phyloP scores from a whole-genome alignment of 2,797 vertebrate species.

The Babyrousa celebensis region DNA sequence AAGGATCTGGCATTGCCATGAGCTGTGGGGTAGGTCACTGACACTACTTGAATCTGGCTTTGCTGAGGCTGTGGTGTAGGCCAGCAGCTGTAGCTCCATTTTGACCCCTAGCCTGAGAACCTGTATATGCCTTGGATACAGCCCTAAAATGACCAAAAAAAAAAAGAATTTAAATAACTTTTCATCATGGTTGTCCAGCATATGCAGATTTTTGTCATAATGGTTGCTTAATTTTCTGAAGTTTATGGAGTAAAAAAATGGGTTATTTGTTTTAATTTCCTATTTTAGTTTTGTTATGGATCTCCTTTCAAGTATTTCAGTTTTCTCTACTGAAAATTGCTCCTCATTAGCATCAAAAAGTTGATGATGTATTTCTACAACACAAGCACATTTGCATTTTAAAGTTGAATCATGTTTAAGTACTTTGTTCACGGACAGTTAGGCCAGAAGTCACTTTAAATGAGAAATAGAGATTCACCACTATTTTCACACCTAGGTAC shows the following conservation, averaged over 20 bases:
- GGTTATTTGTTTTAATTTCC: conserved; percentile 59
- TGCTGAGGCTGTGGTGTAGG: too few species aligned
- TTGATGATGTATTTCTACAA: neutral
- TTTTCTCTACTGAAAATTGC: conserved; percentile 6
- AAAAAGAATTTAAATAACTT: neutral
- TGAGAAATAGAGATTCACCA: conserved; percentile 6
- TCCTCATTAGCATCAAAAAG: neutral
- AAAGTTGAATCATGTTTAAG: conserved; percentile 24
- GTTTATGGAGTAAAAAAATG: conserved; percentile 1
- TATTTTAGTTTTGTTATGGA: neutral
- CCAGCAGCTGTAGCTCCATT: too few species aligned
- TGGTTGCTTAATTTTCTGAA: neutral
- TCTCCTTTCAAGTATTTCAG: conserved; percentile 28
- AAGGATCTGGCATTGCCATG: too few species aligned
- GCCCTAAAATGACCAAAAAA: neutral
- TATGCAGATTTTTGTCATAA: conserved; percentile 7
- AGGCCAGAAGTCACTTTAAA: neutral
- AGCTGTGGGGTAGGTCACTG: too few species aligned
- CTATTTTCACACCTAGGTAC: neutral
- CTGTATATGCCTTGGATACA: too few species aligned
- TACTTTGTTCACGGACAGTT: conserved; percentile 26
- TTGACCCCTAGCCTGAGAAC: too few species aligned
- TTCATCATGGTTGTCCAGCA: neutral
- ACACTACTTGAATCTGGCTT: too few species aligned
- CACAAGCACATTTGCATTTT: conserved; percentile 18